Conservation (phyloP, 2,113 vertebrate genomes). For the Urocitellus parryii region DNA sequence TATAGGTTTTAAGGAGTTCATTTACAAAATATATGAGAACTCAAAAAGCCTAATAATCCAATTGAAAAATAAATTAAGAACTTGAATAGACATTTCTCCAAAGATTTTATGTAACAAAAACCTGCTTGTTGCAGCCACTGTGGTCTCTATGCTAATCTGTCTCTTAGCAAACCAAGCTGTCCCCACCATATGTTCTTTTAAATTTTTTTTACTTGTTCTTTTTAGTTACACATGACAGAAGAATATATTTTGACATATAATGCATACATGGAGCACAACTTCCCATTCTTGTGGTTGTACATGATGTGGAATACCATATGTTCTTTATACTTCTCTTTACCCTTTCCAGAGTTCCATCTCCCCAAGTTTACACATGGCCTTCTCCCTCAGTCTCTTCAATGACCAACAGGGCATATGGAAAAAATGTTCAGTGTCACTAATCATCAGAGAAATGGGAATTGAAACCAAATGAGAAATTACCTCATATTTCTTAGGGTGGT, state of each 20-base stretch:
- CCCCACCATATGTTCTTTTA: not conserved
- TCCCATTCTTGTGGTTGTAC: too few species aligned
- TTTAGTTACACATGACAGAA: too few species aligned
- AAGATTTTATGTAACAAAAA: not conserved
- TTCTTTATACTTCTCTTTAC: not conserved
- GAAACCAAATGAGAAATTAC: not conserved
- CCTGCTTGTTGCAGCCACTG: not conserved
- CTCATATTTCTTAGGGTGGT: not conserved
- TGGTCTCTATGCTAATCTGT: not conserved
- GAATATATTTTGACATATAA: too few species aligned
- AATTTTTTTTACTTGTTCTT: too few species aligned
- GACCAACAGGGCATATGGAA: not conserved
- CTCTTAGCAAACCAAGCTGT: not conserved
- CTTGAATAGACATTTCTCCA: not conserved
- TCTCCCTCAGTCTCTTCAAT: not conserved
- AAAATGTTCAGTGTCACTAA: not conserved
- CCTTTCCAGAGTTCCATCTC: not conserved
- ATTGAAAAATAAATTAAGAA: not conserved
- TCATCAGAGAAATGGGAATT: not conserved
- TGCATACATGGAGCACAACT: too few species aligned
- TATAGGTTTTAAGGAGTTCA: not conserved
- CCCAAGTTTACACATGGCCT: not conserved
- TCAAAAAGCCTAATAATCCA: not conserved
- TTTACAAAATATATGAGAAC: not conserved
- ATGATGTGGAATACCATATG: not conserved